Conservation (phyloP, 2,113 vertebrate genomes). For the Tragelaphus imberbis region DNA sequence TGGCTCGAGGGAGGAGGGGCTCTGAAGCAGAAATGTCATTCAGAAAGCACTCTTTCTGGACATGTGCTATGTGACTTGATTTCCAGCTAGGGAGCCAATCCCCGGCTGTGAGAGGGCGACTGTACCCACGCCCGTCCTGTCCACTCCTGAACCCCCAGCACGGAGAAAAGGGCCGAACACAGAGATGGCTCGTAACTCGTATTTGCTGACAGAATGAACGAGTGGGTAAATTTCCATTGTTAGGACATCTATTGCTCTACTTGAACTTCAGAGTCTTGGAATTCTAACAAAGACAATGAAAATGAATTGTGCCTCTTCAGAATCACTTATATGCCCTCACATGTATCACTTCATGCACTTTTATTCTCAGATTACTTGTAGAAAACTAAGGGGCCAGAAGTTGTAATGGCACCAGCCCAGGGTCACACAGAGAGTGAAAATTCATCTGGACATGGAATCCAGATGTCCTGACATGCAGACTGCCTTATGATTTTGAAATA, state of each 20-base stretch:
- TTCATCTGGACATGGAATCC: not conserved
- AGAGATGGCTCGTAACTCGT: not conserved
- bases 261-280: not conserved
- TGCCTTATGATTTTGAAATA: not conserved
- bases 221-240: not conserved
- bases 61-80: rapidly evolving
- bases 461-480: not conserved
- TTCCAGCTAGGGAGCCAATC: not conserved
- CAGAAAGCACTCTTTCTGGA: not conserved
- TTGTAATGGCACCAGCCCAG: not conserved
- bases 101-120: not conserved
- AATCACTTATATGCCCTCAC: not conserved
- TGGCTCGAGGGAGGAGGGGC: rapidly evolving
- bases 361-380: not conserved
- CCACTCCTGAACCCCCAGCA: not conserved
- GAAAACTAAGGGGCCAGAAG: not conserved
- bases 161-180: not conserved
- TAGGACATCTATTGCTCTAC: not conserved
- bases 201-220: not conserved
- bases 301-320: not conserved
- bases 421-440: not conserved
- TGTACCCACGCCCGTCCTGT: rapidly evolving
- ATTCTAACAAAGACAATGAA: not conserved
- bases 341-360: not conserved
- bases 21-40: not conserved